phyloP scores from a whole-genome alignment of 2,797 vertebrate species.

The Hydrolagus colliei region DNA sequence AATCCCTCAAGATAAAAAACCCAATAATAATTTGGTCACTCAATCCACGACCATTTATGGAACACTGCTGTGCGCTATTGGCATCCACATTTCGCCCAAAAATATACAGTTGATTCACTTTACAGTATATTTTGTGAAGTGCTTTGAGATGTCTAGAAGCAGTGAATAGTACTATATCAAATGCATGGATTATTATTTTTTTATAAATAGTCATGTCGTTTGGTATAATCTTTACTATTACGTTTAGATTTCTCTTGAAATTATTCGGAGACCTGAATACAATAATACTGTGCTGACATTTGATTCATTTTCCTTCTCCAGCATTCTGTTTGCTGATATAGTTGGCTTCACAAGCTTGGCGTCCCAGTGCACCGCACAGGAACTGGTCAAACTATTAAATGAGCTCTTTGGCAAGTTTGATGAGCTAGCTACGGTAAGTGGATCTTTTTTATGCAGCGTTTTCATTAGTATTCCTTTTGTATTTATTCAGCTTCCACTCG shows the following conservation, averaged over 20 bases:
- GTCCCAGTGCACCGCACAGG: slow-evolving; percentile 97
- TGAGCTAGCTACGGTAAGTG: slow-evolving; percentile 93
- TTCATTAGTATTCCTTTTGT: not conserved
- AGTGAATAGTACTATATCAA: too few species aligned
- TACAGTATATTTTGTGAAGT: too few species aligned
- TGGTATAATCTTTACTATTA: not conserved
- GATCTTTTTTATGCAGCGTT: not conserved
- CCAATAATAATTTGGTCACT: too few species aligned
- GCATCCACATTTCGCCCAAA: too few species aligned
- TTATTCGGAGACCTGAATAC: not conserved
- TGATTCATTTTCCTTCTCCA: slow-evolving; percentile 50
- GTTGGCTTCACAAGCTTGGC: slow-evolving; percentile 95
- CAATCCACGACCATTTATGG: too few species aligned
- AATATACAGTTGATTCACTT: too few species aligned
- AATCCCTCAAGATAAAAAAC: too few species aligned
- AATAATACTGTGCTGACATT: slow-evolving; percentile 2
- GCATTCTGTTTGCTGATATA: slow-evolving; percentile 97
- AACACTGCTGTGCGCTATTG: too few species aligned
- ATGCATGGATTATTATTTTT: too few species aligned
- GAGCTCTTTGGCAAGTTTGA: slow-evolving; percentile 98
- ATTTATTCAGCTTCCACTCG: not conserved
- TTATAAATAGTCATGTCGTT: not conserved
- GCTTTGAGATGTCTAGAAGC: too few species aligned
- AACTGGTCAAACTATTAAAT: slow-evolving; percentile 93
- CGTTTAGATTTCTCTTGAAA: not conserved